Evolutionary conservation across 2,888 invertebrate genomes (phyloP).

Genomic region (Arge pagana): DNA sequence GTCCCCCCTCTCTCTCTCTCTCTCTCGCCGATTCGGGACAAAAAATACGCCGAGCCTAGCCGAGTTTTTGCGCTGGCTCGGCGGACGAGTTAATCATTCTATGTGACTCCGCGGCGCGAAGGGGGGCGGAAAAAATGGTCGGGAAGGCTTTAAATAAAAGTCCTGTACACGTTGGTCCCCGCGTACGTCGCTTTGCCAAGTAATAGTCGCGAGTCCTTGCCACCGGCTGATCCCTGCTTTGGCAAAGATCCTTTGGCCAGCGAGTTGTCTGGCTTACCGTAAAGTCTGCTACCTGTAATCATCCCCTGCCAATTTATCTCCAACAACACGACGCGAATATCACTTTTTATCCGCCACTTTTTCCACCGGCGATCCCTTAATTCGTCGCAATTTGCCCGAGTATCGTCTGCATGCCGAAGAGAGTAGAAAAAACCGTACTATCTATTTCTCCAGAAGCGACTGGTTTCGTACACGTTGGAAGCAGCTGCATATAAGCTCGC

Average conservation of each 20-base stretch:
- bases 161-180: conserved; percentile 2
- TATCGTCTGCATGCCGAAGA: too few species aligned
- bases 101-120: neutral
- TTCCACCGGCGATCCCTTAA: too few species aligned
- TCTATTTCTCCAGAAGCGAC: too few species aligned
- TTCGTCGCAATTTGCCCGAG: too few species aligned
- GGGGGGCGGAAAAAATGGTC: conserved; percentile 1
- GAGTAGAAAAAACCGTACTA: too few species aligned
- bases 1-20: too few species aligned
- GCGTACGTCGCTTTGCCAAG: neutral
- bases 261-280: neutral
- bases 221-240: too few species aligned
- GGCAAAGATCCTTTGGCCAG: neutral
- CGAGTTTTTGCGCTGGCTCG: conserved; percentile 19
- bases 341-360: too few species aligned
- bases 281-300: conserved; percentile 3
- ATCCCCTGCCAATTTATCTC: neutral
- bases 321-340: too few species aligned
- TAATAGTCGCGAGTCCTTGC: too few species aligned
- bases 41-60: conserved; percentile 16
- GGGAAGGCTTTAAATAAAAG: conserved; percentile 19
- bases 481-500: too few species aligned
- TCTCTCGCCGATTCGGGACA: neutral
- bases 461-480: too few species aligned
- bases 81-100: conserved; percentile 21